Base-by-base conservation (phyloP, 2,797 vertebrate genomes). In the Pantherophis vulpinus region DNA sequence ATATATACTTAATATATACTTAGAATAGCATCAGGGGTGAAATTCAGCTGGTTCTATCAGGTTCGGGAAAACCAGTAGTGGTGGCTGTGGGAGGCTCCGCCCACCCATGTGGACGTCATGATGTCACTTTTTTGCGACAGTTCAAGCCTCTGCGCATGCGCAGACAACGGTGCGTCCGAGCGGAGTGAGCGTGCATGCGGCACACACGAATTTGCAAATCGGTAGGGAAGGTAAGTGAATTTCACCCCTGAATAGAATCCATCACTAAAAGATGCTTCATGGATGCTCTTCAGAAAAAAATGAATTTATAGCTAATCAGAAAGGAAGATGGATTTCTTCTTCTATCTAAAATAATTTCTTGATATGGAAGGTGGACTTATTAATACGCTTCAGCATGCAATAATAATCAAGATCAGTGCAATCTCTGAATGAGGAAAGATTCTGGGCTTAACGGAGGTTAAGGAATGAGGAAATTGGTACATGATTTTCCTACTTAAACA, bases 271-370 rank as follows among this genome's bases (percentile, higher is more conserved):
- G 60, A 86, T 37, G 58, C 7, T 66, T 1, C n/a, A 88, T 18
- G 20, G 0, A 0, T 55, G 29, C 59, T 87, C 9, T 51, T 7
- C 14, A 10, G 37, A 0, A 14, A 55, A 56, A 1, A 7, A 55
- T 8, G 63, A 55, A 58, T 88, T 0, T 6, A 5, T 16, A 37
- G 51, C 23, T 37, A 42, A 6, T 7, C 25, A 91, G 29, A 66
- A 58, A 89, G 47, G 10, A 11, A 32, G 27, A 23, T 47, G 29
- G 27, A 27, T 63, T 90, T 18, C 6, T 79, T 42, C 23, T 25
- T 90, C 54, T 10, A 42, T 90, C 54, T 10, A 79, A 42, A 79
- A 90, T 32, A 56, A 32, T 11, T 54, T 14, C 27, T 66, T 89
- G 27, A 9, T 16, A 29, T 63, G 42, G 59, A 42, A 89, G 56